phyloP scores from a whole-genome alignment of 2,797 vertebrate genomes.

The Xiphorhynchus erythropygius region DNA sequence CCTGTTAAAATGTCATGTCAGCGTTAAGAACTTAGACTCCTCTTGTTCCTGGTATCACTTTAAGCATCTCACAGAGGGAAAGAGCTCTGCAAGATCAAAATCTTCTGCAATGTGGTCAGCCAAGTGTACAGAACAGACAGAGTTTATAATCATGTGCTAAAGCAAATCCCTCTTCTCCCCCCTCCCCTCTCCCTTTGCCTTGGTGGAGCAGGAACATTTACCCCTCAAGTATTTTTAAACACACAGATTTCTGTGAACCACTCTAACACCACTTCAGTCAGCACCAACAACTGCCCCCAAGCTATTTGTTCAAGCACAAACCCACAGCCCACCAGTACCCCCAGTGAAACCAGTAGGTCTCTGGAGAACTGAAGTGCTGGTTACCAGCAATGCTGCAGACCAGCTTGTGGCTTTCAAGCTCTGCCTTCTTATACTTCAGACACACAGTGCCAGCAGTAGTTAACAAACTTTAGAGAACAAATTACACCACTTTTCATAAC shows the following conservation, averaged over 20 bases:
- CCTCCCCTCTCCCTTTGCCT: not conserved
- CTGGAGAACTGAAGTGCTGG: not conserved
- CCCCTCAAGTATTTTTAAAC: not conserved
- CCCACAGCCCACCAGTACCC: not conserved
- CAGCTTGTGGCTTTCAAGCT: not conserved
- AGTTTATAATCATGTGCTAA: fast-evolving
- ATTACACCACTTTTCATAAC: not conserved
- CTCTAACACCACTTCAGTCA: not conserved
- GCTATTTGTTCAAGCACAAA: not conserved
- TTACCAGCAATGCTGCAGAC: not conserved
- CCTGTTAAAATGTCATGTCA: fast-evolving
- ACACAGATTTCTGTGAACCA: not conserved
- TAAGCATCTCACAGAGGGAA: not conserved
- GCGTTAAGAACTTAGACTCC: not conserved
- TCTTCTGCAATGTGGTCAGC: not conserved
- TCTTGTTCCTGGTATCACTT: not conserved
- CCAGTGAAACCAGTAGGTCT: not conserved
- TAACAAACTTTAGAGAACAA: not conserved
- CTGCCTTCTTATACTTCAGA: not conserved
- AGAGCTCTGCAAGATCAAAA: not conserved
- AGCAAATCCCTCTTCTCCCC: not conserved
- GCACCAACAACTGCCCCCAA: not conserved
- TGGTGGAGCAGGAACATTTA: not conserved
- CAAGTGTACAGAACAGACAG: not conserved
- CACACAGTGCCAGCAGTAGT: not conserved